These are phyloP conservation scores for Poeciliopsis paucimaculata DNA, from an alignment of 2,797 vertebrate species.

Conservation along the genomic window DNA sequence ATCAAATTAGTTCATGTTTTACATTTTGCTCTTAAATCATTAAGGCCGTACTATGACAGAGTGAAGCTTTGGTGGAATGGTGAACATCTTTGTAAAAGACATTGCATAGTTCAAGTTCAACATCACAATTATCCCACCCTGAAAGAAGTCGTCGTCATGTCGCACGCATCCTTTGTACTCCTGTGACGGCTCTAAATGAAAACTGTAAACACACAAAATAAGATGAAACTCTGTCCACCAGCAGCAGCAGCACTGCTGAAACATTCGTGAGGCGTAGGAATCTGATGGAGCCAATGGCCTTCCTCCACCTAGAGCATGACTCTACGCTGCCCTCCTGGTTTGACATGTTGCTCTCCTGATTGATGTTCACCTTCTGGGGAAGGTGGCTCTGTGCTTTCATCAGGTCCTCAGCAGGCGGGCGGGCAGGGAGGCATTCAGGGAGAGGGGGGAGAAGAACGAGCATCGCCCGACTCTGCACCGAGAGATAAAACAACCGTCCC, in stretches of 20 bases:
- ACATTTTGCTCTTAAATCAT: neutral
- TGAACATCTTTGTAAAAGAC: neutral
- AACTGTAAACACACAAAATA: neutral
- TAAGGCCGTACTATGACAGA: neutral
- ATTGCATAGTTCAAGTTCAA: neutral
- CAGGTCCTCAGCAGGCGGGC: constrained; percentile 57
- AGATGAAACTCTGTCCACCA: neutral
- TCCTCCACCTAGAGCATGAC: constrained; percentile 45
- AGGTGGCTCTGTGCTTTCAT: constrained; percentile 78
- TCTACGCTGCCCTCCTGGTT: constrained; percentile 51
- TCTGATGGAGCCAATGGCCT: constrained; percentile 44
- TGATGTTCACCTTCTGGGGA: constrained; percentile 72
- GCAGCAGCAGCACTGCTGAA: constrained; percentile 7
- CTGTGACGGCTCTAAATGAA: neutral
- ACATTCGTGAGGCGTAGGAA: constrained; percentile 33
- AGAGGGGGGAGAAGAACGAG: constrained; percentile 26
- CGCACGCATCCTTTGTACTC: neutral
- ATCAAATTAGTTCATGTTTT: neutral
- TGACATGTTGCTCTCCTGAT: constrained; percentile 67
- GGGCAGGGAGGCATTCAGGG: constrained; percentile 21
- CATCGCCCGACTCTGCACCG: constrained; percentile 38
- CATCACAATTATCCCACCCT: neutral
- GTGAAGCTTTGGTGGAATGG: neutral
- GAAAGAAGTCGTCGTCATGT: neutral
- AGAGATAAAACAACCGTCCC: constrained; percentile 78